Percentiles rank a stretch among this genome's conserved stretches.
Evolutionary conservation across 2,888 invertebrate genomes (phyloP).

Genomic region (Phengaris alcon): DNA sequence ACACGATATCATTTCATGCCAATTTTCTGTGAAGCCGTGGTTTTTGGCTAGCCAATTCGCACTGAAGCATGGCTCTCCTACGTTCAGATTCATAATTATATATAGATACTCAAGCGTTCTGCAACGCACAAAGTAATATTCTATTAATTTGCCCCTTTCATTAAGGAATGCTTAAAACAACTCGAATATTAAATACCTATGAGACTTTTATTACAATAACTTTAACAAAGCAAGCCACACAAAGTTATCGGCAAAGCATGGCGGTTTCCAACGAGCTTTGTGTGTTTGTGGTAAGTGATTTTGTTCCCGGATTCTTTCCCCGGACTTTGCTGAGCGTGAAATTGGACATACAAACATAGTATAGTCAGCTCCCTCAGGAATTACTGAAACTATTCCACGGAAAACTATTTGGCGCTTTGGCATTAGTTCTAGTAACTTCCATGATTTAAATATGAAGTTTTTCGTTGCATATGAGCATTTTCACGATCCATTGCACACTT

Average conservation of each 20-base stretch:
- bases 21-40: too few species aligned
- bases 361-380: constrained; percentile 40
- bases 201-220: not conserved
- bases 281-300: constrained; percentile 44
- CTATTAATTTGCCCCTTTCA: too few species aligned
- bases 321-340: constrained; percentile 60
- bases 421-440: not conserved
- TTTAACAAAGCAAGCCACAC: not conserved
- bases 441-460: not conserved
- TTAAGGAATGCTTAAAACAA: too few species aligned
- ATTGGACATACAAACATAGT: constrained; percentile 63
- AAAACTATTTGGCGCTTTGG: constrained; percentile 1
- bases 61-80: too few species aligned
- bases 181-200: too few species aligned
- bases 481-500: too few species aligned
- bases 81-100: too few species aligned
- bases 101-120: too few species aligned
- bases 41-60: too few species aligned
- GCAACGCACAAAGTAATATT: too few species aligned
- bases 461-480: too few species aligned
- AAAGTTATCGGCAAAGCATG: not conserved
- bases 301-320: constrained; percentile 54
- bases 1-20: too few species aligned
- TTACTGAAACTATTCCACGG: constrained; percentile 34
- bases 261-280: constrained; percentile 34